Evolutionary conservation across 1,140 invertebrate species (phyloP).

Genomic region (Sycophaga agraensis): DNA sequence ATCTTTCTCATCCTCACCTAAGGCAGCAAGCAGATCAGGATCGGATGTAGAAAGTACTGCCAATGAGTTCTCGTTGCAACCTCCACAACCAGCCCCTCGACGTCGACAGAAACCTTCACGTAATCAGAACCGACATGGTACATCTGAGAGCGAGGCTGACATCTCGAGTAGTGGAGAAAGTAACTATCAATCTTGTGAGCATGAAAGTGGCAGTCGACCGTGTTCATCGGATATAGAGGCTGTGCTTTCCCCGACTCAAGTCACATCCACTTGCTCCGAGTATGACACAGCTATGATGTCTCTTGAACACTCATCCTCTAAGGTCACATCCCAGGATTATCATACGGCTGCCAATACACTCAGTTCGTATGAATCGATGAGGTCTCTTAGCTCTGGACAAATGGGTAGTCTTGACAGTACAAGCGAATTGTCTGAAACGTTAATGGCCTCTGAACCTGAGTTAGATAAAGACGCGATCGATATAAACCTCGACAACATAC

Average conservation of each 20-base stretch:
- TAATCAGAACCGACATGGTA: conserved; percentile 38
- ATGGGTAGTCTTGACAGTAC: conserved; percentile 81
- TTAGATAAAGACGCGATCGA: conserved; percentile 56
- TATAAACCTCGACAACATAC: conserved; percentile 43
- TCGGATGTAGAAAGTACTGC: conserved; percentile 43
- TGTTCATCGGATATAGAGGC: conserved; percentile 86
- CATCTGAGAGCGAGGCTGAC: conserved; percentile 60
- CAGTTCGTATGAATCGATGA: conserved; percentile 85
- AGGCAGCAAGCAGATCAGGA: conserved; percentile 43
- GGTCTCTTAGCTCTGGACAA: conserved; percentile 85
- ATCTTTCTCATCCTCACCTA: conserved; percentile 26
- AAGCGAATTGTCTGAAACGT: conserved; percentile 85
- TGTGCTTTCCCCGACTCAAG: conserved; percentile 55
- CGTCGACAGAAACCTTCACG: conserved; percentile 46
- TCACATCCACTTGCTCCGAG: conserved; percentile 69
- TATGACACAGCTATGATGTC: conserved; percentile 86
- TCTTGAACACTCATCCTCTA: conserved; percentile 72
- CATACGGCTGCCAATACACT: conserved; percentile 80
- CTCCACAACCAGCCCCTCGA: conserved; percentile 47
- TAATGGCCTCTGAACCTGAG: conserved; percentile 78
- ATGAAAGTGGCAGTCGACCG: conserved; percentile 74
- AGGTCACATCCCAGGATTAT: conserved; percentile 77
- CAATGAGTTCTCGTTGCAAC: conserved; percentile 45
- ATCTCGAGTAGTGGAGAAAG: conserved; percentile 86
- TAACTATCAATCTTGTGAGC: conserved; percentile 87